These are phyloP conservation scores for Xenopus petersii DNA, from an alignment of 2,797 vertebrate genomes.

Conservation along the genomic window DNA sequence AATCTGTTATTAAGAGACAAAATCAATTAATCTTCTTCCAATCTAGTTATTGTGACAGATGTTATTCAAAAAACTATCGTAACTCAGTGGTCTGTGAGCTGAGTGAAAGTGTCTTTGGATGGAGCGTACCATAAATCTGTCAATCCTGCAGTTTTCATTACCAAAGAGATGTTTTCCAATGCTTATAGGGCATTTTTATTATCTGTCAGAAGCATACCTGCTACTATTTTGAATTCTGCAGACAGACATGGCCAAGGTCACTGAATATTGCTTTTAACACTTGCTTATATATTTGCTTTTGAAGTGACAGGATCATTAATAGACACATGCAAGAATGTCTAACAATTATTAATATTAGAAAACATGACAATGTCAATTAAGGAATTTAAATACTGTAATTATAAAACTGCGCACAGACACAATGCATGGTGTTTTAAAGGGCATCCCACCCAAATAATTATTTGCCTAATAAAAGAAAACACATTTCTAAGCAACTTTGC, in stretches of 20 bases:
- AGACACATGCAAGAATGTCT: too few species aligned
- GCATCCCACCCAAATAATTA: too few species aligned
- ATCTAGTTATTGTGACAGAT: constrained; percentile 8
- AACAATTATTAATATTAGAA: too few species aligned
- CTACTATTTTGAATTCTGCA: background rate
- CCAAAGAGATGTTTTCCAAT: constrained; percentile 3
- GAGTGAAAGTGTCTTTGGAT: constrained; percentile 4
- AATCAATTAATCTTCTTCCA: constrained; percentile 15
- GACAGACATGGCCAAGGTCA: background rate
- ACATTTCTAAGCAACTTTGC: too few species aligned
- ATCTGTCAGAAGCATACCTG: background rate
- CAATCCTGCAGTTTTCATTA: constrained; percentile 7
- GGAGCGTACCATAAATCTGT: constrained; percentile 3
- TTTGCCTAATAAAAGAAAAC: too few species aligned
- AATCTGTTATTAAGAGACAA: constrained; percentile 21
- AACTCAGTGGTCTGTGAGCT: constrained; percentile 1
- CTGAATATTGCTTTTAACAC: background rate
- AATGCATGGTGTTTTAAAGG: too few species aligned
- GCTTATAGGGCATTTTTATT: background rate
- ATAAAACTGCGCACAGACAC: too few species aligned
- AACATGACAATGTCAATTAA: too few species aligned
- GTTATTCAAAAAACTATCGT: constrained; percentile 5
- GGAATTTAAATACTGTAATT: too few species aligned
- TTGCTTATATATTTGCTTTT: background rate
- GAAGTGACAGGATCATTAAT: too few species aligned